phyloP scores from a whole-genome alignment of 2,888 invertebrate species.

The Leptura quadrifasciata region DNA sequence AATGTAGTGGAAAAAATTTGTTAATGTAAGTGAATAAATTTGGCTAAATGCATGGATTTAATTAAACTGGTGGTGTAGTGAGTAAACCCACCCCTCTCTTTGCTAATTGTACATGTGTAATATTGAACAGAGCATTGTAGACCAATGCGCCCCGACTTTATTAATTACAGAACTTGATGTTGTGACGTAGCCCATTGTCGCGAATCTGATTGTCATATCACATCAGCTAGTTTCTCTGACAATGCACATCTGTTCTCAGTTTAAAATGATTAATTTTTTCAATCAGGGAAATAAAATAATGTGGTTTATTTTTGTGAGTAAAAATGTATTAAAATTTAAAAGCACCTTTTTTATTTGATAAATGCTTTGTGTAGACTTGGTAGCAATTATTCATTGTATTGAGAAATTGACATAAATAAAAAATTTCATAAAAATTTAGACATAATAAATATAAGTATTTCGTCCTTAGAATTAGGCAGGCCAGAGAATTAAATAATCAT shows the following conservation, averaged over 20 bases:
- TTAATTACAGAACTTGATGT: slow-evolving; percentile 73
- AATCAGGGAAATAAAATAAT: slow-evolving; percentile 24
- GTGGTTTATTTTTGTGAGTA: not conserved
- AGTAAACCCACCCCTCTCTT: slow-evolving; percentile 40
- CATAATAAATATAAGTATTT: no score
- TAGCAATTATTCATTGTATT: no score
- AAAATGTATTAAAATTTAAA: no score
- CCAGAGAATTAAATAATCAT: no score
- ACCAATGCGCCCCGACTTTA: slow-evolving; percentile 66
- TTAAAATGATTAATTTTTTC: slow-evolving; percentile 55
- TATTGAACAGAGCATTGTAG: slow-evolving; percentile 49
- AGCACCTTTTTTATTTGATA: no score
- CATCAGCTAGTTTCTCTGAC: slow-evolving; percentile 66
- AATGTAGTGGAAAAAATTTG: not conserved
- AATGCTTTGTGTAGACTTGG: no score
- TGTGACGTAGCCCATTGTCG: slow-evolving; percentile 72
- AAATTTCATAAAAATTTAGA: no score
- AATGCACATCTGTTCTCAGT: slow-evolving; percentile 66
- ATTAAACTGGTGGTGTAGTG: slow-evolving; percentile 42
- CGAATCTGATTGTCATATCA: slow-evolving; percentile 71
- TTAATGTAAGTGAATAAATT: slow-evolving; percentile 5
- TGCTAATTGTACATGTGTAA: slow-evolving; percentile 52
- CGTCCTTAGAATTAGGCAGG: no score
- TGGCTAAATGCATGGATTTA: slow-evolving; percentile 16
- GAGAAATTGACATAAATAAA: no score